phyloP scores from a whole-genome alignment of 2,888 invertebrate species.

The Digitonthophagus gazella region DNA sequence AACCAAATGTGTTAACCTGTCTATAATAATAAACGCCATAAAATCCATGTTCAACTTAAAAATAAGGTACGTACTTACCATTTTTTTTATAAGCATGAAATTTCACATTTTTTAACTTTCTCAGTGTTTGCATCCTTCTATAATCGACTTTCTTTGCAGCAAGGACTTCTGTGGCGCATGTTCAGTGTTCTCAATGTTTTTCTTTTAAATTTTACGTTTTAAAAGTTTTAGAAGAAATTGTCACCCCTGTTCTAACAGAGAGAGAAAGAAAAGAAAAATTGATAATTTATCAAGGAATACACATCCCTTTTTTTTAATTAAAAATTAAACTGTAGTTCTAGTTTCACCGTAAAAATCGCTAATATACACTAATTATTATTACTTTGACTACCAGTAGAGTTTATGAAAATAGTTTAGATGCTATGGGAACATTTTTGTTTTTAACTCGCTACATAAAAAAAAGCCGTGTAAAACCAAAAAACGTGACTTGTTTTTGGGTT shows the following conservation, averaged over 20 bases:
- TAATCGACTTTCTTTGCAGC: background rate
- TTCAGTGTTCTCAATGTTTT: background rate
- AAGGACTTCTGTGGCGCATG: background rate
- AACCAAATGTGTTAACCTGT: background rate
- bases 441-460: background rate
- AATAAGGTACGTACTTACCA: background rate
- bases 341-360: no score
- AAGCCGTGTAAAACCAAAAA: background rate
- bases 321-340: background rate
- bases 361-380: no score
- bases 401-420: background rate
- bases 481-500: slow-evolving; percentile 30
- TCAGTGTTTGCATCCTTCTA: background rate
- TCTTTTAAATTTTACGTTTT: background rate
- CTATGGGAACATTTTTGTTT: background rate
- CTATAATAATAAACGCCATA: background rate
- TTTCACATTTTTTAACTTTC: background rate
- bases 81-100: background rate
- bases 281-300: background rate
- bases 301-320: background rate
- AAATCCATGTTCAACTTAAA: background rate
- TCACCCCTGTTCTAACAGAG: slow-evolving; percentile 6
- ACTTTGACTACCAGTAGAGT: background rate
- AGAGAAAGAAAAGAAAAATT: background rate
- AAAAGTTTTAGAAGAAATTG: slow-evolving; percentile 8